Evolutionary conservation across 2,888 invertebrate genomes (phyloP).

Genomic region (Hemistola chrysoprasaria): DNA sequence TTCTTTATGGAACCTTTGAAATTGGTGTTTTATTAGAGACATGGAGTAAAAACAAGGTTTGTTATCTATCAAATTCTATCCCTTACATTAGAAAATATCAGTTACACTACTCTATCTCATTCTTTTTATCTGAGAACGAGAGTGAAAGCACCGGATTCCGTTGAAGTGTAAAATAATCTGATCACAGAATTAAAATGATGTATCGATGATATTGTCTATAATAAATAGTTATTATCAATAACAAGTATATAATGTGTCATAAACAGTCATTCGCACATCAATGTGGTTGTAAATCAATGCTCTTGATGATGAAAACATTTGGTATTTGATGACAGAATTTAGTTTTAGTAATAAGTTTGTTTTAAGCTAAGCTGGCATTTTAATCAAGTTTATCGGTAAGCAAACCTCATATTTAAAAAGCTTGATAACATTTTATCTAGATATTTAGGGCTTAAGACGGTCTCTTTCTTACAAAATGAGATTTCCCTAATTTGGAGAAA

Average conservation of each 20-base stretch:
- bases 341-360: conserved; percentile 1
- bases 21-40: conserved; percentile 43
- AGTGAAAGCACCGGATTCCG: conserved; percentile 22
- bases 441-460: too few species aligned
- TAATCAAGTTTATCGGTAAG: too few species aligned
- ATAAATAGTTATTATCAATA: conserved; percentile 42
- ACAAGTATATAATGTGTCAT: conserved; percentile 40
- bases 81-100: conserved; percentile 26
- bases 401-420: too few species aligned
- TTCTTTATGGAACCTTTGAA: conserved; percentile 44
- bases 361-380: too few species aligned
- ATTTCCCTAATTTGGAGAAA: too few species aligned
- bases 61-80: conserved; percentile 35
- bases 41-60: conserved; percentile 33
- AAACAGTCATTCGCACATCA: conserved; percentile 45
- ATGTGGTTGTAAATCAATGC: conserved; percentile 33
- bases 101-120: conserved; percentile 20
- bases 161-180: conserved; percentile 36
- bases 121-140: conserved; percentile 7
- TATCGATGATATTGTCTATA: conserved; percentile 36
- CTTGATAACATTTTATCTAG: too few species aligned
- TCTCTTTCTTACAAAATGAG: too few species aligned
- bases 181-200: conserved; percentile 39
- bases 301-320: conserved; percentile 24
- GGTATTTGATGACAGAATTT: conserved; percentile 26